A percentile compares a stretch with the other conserved stretches of the same genome.
phyloP scores from a whole-genome alignment of 1,140 invertebrate genomes.

The Pteromalus puparum region DNA sequence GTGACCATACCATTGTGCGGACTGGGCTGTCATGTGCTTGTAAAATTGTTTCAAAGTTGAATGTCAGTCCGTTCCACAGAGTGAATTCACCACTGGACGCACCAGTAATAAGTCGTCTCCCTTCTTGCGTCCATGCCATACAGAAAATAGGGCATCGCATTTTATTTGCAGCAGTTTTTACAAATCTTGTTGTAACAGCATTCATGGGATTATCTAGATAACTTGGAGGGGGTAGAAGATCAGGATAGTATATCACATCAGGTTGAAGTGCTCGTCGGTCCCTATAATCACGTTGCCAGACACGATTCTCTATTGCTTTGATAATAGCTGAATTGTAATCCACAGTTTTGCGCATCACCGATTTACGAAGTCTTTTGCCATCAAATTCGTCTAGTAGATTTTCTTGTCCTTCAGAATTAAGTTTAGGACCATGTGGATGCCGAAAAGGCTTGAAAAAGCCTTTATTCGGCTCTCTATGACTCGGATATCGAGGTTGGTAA shows the following conservation, averaged over 20 bases:
- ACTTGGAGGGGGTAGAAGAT: slow-evolving; percentile 90
- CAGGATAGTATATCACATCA: slow-evolving; percentile 92
- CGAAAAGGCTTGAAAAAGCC: slow-evolving; percentile 74
- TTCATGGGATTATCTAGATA: slow-evolving; percentile 97
- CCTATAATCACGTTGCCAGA: slow-evolving; percentile 95
- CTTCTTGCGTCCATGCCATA: slow-evolving; percentile 99
- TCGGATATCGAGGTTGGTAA: slow-evolving; percentile 70
- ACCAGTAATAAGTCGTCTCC: slow-evolving; percentile 96
- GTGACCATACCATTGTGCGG: slow-evolving; percentile 99
- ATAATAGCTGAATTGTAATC: slow-evolving; percentile 99
- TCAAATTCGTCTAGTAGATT: slow-evolving; percentile 89
- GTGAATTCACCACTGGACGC: slow-evolving; percentile 99
- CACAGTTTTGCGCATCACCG: slow-evolving; percentile 97
- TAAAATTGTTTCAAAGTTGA: slow-evolving; percentile 96
- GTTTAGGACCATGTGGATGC: slow-evolving; percentile 73
- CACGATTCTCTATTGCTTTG: slow-evolving; percentile 87
- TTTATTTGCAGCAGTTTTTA: slow-evolving; percentile 99
- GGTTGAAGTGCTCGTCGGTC: slow-evolving; percentile 92
- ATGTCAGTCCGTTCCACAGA: slow-evolving; percentile 99
- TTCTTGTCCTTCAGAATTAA: slow-evolving; percentile 69
- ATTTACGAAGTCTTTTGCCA: slow-evolving; percentile 96
- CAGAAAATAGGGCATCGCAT: slow-evolving; percentile 99
- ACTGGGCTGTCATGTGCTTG: slow-evolving; percentile 98
- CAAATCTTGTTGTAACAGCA: slow-evolving; percentile 96
- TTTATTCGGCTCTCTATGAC: slow-evolving; percentile 68